These are phyloP conservation scores for Protobothrops mucrosquamatus DNA, from an alignment of 2,113 vertebrate genomes.

Conservation along the genomic window DNA sequence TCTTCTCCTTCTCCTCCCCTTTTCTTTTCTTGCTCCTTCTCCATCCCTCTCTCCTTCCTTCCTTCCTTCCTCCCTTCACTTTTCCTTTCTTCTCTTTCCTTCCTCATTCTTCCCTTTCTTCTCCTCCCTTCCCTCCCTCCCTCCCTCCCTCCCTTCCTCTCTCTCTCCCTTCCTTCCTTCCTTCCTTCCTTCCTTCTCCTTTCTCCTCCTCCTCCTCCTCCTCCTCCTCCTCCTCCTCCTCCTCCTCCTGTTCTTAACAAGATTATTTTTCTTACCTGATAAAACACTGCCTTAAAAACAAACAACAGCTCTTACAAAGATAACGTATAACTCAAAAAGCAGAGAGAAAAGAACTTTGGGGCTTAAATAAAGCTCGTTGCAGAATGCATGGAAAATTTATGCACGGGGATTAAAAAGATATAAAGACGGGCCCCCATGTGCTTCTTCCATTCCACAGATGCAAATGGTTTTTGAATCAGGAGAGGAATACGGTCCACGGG, in stretches of 20 bases:
- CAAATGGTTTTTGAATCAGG: constrained; percentile 20
- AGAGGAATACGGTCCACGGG: background rate
- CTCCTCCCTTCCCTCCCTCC: too few relatives aligned
- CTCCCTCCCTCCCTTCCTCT: too few relatives aligned
- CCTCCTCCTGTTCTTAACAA: constrained; percentile 30
- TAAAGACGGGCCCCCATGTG: background rate
- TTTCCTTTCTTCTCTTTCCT: too few relatives aligned
- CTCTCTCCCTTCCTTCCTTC: too few relatives aligned
- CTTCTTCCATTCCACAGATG: constrained; percentile 1
- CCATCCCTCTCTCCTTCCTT: too few relatives aligned
- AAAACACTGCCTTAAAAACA: constrained; percentile 29
- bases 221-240: too few relatives aligned
- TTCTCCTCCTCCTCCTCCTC: background rate
- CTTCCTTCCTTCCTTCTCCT: background rate
- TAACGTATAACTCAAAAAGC: constrained; percentile 13
- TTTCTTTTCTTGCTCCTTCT: too few relatives aligned
- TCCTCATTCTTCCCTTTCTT: too few relatives aligned
- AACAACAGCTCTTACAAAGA: constrained; percentile 38
- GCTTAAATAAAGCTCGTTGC: background rate
- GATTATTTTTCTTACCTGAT: constrained; percentile 50
- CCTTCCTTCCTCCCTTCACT: too few relatives aligned
- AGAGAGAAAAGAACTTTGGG: constrained; percentile 15
- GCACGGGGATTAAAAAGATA: background rate
- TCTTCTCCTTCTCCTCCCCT: too few relatives aligned
- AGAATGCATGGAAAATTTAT: background rate